These are phyloP conservation scores for Rotaria sp. DNA, from an alignment of 2,888 invertebrate species.

Conservation along the genomic window DNA sequence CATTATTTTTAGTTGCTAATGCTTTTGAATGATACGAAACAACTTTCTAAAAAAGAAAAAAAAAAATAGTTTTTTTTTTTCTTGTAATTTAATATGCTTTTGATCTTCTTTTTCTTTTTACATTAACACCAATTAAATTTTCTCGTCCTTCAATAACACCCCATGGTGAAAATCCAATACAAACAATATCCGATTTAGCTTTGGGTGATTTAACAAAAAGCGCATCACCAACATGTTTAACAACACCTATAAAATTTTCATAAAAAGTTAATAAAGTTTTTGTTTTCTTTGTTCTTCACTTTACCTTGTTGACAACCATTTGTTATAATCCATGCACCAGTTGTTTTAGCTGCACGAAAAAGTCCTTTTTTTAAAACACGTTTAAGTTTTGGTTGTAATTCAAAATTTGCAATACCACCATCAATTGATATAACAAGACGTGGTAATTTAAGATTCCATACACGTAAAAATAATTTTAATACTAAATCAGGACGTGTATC, in stretches of 20 bases:
- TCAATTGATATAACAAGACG: constrained; percentile 93
- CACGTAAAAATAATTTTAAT: constrained; percentile 79
- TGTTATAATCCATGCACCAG: constrained; percentile 96
- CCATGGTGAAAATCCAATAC: constrained; percentile 96
- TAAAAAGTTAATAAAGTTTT: not conserved
- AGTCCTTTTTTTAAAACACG: constrained; percentile 87
- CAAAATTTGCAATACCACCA: constrained; percentile 94
- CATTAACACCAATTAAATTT: constrained; percentile 78
- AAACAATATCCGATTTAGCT: constrained; percentile 71
- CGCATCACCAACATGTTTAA: constrained; percentile 39
- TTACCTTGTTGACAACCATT: constrained; percentile 59
- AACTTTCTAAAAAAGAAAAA: not conserved
- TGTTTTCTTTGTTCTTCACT: no score
- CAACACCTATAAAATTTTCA: constrained; percentile 32
- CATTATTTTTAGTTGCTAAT: not conserved
- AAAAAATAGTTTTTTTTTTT: not conserved
- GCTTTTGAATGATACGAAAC: constrained; percentile 25
- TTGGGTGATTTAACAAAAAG: constrained; percentile 44
- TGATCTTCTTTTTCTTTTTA: constrained; percentile 53
- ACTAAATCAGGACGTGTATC: constrained; percentile 88
- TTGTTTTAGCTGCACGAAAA: constrained; percentile 89
- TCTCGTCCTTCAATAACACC: constrained; percentile 89
- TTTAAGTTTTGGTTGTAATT: constrained; percentile 86
- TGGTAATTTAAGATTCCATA: constrained; percentile 90
- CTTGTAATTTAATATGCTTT: not conserved